Conservation (phyloP, 2,888 invertebrate species). For the Aphodius sticticus region DNA sequence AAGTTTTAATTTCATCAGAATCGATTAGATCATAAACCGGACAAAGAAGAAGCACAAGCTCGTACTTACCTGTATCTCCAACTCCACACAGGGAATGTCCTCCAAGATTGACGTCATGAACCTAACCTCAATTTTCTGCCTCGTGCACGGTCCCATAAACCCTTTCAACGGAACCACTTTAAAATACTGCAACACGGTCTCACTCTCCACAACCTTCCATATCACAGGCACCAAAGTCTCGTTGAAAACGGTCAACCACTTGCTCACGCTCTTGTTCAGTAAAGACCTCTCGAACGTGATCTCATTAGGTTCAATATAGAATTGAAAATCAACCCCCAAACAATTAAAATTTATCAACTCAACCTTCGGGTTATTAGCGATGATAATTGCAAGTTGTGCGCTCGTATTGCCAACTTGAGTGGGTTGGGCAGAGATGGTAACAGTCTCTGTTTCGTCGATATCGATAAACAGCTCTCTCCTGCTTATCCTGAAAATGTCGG, state of each 20-base stretch:
- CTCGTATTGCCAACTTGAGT: constrained; percentile 50
- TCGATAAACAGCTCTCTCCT: constrained; percentile 10
- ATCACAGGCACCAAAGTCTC: constrained; percentile 60
- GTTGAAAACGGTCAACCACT: constrained; percentile 64
- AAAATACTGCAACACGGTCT: constrained; percentile 27
- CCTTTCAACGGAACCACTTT: constrained; percentile 56
- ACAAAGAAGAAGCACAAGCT: neutral
- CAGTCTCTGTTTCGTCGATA: constrained; percentile 40
- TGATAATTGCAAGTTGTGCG: constrained; percentile 53
- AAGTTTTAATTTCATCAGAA: neutral
- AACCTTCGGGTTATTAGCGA: constrained; percentile 68
- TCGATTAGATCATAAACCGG: neutral
- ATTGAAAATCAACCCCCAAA: constrained; percentile 63
- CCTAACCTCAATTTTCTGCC: constrained; percentile 62
- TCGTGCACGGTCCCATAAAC: constrained; percentile 60
- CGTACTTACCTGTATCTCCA: constrained; percentile 60
- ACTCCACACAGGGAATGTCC: constrained; percentile 57
- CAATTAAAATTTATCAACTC: constrained; percentile 63
- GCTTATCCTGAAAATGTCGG: constrained; percentile 9
- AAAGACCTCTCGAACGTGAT: constrained; percentile 66
- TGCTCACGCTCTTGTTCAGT: constrained; percentile 62
- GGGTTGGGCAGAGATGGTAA: constrained; percentile 54
- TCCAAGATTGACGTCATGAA: constrained; percentile 63
- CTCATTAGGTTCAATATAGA: constrained; percentile 58
- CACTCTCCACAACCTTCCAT: constrained; percentile 27